Evolutionary conservation across 2,888 invertebrate genomes (phyloP).

Genomic region (Aspidiotus destructor): DNA sequence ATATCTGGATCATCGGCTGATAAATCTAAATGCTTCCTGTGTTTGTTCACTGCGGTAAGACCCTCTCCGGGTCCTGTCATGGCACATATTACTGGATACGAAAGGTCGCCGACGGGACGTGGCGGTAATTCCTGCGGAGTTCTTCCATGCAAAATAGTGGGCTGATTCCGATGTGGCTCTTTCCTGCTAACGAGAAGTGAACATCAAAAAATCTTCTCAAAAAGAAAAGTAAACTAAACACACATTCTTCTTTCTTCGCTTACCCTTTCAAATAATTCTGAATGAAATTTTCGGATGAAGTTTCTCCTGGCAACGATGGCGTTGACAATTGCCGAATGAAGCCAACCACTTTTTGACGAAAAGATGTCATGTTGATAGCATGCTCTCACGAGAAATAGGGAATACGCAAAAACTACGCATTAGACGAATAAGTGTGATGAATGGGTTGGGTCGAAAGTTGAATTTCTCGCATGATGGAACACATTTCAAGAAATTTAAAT

Average conservation of each 20-base stretch:
- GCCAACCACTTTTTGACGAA: slow-evolving; percentile 59
- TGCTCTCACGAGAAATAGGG: neutral
- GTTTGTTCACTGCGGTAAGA: slow-evolving; percentile 59
- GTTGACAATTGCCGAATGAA: slow-evolving; percentile 63
- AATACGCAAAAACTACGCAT: no score
- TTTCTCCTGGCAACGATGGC: slow-evolving; percentile 44
- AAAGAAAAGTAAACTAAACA: neutral
- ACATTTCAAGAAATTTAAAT: no score
- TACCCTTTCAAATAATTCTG: slow-evolving; percentile 61
- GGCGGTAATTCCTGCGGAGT: slow-evolving; percentile 63
- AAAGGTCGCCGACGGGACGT: slow-evolving; percentile 48
- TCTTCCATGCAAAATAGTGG: slow-evolving; percentile 58
- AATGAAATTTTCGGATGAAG: slow-evolving; percentile 52
- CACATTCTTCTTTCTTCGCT: neutral
- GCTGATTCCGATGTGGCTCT: slow-evolving; percentile 45
- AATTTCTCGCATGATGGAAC: no score
- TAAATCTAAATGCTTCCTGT: slow-evolving; percentile 47
- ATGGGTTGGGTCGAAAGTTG: no score
- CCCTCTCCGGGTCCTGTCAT: slow-evolving; percentile 76
- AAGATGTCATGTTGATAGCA: slow-evolving; percentile 51
- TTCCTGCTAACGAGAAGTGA: slow-evolving; percentile 39
- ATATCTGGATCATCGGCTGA: slow-evolving; percentile 58
- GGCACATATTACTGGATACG: slow-evolving; percentile 56
- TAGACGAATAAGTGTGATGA: no score
- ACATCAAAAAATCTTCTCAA: neutral